A percentile compares a stretch with the other conserved stretches of the same genome.
These are phyloP conservation scores for Metellina segmentata DNA, from an alignment of 2,888 invertebrate species.

Conservation along the genomic window DNA sequence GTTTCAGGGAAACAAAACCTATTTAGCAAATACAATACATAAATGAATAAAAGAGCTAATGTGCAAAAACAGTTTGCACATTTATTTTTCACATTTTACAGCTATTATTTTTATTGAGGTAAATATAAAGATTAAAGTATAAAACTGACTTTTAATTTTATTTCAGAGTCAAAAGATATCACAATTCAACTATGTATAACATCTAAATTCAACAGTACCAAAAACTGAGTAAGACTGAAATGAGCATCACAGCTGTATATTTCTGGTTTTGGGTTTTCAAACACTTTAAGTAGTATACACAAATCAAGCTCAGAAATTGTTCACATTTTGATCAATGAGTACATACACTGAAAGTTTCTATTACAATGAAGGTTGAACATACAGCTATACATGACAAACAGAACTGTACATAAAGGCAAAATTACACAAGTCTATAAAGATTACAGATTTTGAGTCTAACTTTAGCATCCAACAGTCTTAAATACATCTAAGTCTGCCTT, in stretches of 20 bases:
- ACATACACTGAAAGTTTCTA: slow-evolving; percentile 2
- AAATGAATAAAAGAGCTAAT: background rate
- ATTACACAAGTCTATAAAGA: background rate
- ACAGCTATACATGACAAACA: background rate
- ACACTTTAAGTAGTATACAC: background rate
- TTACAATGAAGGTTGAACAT: background rate
- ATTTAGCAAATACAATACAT: background rate
- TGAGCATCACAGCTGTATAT: slow-evolving; percentile 35
- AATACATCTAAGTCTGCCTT: background rate
- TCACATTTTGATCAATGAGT: slow-evolving; percentile 10
- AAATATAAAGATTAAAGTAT: slow-evolving; percentile 1
- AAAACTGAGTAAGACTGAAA: background rate
- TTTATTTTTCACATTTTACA: background rate
- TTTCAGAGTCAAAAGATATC: background rate
- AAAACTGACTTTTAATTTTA: background rate
- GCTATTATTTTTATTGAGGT: background rate
- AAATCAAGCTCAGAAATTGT: slow-evolving; percentile 33
- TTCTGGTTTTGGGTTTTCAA: slow-evolving; percentile 23
- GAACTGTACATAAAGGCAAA: too few species aligned
- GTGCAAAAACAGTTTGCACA: background rate
- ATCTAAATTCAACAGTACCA: slow-evolving; percentile 26
- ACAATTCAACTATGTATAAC: slow-evolving; percentile 20
- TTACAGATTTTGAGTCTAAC: background rate
- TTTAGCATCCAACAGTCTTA: background rate
- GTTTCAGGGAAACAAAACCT: background rate